Conservation (phyloP, 2,113 vertebrate species). For the Okapia johnstoni region DNA sequence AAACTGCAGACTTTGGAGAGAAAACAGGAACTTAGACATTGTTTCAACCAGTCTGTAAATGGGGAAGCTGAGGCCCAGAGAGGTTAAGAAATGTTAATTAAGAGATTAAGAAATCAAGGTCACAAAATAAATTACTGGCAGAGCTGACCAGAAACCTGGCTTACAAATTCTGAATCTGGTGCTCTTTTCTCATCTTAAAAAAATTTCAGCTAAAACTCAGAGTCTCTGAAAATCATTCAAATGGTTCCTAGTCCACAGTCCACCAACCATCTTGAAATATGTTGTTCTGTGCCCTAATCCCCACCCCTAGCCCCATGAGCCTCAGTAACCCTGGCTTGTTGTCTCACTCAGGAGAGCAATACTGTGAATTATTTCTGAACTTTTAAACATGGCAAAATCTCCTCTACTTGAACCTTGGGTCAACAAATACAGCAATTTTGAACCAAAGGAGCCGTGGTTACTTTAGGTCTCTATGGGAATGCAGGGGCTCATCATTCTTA, state of each 20-base stretch:
- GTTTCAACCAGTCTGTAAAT: not conserved
- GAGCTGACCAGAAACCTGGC: not conserved
- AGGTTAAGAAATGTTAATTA: not conserved
- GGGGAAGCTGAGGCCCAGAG: not conserved
- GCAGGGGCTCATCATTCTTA: not conserved
- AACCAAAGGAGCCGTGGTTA: not conserved
- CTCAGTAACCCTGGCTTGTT: not conserved
- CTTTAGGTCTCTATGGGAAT: conserved; percentile 4
- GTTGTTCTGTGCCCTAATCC: not conserved
- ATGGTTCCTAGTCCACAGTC: not conserved
- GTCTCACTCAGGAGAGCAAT: not conserved
- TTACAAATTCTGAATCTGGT: not conserved
- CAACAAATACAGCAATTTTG: conserved; percentile 53
- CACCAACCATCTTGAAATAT: not conserved
- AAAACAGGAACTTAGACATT: not conserved
- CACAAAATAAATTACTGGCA: not conserved
- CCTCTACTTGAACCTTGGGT: conserved; percentile 37
- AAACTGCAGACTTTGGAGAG: not conserved
- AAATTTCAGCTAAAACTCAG: not conserved
- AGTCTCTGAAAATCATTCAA: not conserved
- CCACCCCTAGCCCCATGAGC: not conserved
- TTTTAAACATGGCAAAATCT: conserved; percentile 22
- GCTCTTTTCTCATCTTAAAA: not conserved
- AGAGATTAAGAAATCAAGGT: not conserved
- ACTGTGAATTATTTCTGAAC: conserved; percentile 52